Percentiles rank a stretch among this genome's conserved stretches.
These are phyloP conservation scores for Danio jaintianensis DNA, from an alignment of 2,797 vertebrate genomes.

Conservation along the genomic window DNA sequence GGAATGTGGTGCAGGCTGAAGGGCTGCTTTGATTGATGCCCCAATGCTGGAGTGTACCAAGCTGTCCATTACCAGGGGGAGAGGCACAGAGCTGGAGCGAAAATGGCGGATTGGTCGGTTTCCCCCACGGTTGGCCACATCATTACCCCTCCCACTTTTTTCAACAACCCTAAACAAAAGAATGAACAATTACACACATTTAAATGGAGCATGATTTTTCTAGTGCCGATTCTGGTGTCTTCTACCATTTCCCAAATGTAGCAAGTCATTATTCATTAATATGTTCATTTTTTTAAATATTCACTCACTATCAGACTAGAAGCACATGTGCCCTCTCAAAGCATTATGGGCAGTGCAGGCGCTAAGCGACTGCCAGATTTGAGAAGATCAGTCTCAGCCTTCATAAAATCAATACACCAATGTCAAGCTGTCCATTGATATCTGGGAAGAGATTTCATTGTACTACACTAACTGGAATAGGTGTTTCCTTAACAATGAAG, in stretches of 20 bases:
- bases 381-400: constrained; percentile 16
- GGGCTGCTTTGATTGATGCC: constrained; percentile 82
- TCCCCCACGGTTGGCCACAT: constrained; percentile 72
- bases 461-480: background rate
- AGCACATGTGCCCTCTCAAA: constrained; percentile 20
- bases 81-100: constrained; percentile 82
- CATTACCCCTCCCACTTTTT: constrained; percentile 78
- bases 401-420: constrained; percentile 42
- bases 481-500: constrained; percentile 1
- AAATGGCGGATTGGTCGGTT: constrained; percentile 80
- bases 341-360: constrained; percentile 25
- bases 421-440: constrained; percentile 33
- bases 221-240: background rate
- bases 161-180: constrained; percentile 80
- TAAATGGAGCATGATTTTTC: background rate
- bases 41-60: constrained; percentile 78
- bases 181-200: constrained; percentile 15
- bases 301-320: background rate
- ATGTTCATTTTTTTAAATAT: constrained; percentile 13
- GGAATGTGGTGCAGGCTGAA: constrained; percentile 84
- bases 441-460: constrained; percentile 1
- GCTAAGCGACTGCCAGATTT: constrained; percentile 38
- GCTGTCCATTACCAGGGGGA: constrained; percentile 82
- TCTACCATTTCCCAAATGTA: background rate
- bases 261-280: background rate